Base-by-base conservation (phyloP, 2,113 vertebrate species). In the Rhizomys pruinosus region DNA sequence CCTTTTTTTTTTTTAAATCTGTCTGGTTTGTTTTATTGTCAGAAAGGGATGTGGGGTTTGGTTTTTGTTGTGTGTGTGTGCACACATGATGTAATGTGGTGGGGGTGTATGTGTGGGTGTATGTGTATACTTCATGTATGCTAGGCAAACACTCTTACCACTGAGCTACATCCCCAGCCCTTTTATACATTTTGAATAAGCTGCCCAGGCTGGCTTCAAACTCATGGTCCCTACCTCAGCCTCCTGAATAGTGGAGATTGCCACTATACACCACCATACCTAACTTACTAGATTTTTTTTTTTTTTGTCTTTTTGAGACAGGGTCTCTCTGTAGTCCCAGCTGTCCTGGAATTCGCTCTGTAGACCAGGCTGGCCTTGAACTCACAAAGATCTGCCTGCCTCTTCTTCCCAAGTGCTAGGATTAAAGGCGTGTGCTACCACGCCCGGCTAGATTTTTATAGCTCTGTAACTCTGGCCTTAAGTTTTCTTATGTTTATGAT, bases 401-500 rank as follows among this genome's bases (percentile, higher is more conserved):
- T n/a, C n/a, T n/a, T n/a, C n/a, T n/a, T n/a, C n/a, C n/a, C n/a
- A n/a, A n/a, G n/a, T n/a, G n/a, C n/a, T n/a, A n/a, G n/a, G n/a
- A n/a, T n/a, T n/a, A n/a, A n/a, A n/a, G n/a, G n/a, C n/a, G n/a
- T n/a, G n/a, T n/a, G n/a, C n/a, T n/a, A n/a, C n/a, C n/a, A n/a
- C n/a, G n/a, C n/a, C n/a, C n/a, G n/a, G n/a, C n/a, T n/a, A n/a
- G 22, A 89, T 17, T 27, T 87, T 91, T 87, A n/a, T 69, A 92
- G 77, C 85, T 84, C 68, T 93, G 4, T 72, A 32, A 55, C 44
- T 93, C 29, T 94, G 23, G 29, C 42, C 12, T n/a, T 84, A 72
- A 55, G 12, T 77, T 72, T 92, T 64, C 47, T 71, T 68, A 90
- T 27, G 59, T 92, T 90, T 88, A 3, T 76, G 77, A 94, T 32